Percentiles rank a stretch among this genome's conserved stretches.
phyloP scores from a whole-genome alignment of 2,797 vertebrate genomes.

The Falco berigora region DNA sequence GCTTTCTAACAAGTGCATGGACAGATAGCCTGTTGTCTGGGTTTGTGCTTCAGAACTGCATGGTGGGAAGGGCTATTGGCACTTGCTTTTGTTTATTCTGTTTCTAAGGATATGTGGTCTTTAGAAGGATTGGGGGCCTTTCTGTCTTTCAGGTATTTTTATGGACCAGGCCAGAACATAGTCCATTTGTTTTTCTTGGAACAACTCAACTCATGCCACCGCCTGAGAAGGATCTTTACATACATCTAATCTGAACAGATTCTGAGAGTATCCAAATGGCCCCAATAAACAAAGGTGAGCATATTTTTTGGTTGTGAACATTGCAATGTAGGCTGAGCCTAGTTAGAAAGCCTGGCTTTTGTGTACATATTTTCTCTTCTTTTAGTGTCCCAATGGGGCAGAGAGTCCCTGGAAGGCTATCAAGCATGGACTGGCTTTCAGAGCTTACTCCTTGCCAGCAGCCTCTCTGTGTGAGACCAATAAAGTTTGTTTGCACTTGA shows the following conservation, averaged over 20 bases:
- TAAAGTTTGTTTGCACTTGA: constrained; percentile 54
- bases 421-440: constrained; percentile 11
- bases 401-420: constrained; percentile 26
- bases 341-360: constrained; percentile 16
- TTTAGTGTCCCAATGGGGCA: constrained; percentile 22
- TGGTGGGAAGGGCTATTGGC: constrained; percentile 20
- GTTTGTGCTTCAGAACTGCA: neutral
- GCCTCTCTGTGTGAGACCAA: constrained; percentile 39
- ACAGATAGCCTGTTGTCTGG: constrained; percentile 35
- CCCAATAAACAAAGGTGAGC: neutral
- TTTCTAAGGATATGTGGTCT: neutral
- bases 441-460: constrained; percentile 42
- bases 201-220: neutral
- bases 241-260: neutral
- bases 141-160: constrained; percentile 17
- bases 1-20: neutral
- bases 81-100: constrained; percentile 25
- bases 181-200: neutral
- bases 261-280: neutral
- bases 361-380: constrained; percentile 1
- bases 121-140: neutral
- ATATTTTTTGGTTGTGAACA: neutral
- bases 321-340: neutral
- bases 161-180: neutral
- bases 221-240: neutral